A percentile compares a stretch with the other conserved stretches of the same genome.
Evolutionary conservation across 2,113 vertebrate species (phyloP).

Genomic region (Dipodomys ordii): DNA sequence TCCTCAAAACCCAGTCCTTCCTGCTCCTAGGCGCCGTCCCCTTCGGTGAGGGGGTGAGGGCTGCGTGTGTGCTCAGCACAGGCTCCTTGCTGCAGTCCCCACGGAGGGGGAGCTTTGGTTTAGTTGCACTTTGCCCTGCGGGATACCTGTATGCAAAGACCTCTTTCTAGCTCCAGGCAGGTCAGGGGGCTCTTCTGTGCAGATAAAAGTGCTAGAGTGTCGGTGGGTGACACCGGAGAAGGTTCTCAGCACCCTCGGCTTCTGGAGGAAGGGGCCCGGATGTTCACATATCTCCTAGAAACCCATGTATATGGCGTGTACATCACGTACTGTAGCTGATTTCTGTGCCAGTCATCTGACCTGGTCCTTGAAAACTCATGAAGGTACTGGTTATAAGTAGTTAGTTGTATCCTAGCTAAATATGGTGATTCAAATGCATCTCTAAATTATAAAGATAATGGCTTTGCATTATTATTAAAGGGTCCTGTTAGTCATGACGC

Average conservation of each 20-base stretch:
- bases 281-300: slow-evolving; percentile 17
- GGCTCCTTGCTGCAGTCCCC: not conserved
- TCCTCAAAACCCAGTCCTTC: slow-evolving; percentile 2
- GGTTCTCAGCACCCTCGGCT: not conserved
- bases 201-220: not conserved
- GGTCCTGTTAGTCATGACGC: slow-evolving; percentile 50
- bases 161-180: not conserved
- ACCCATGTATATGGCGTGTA: slow-evolving; percentile 16
- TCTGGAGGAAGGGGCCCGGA: slow-evolving; percentile 7
- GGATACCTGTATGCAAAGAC: not conserved
- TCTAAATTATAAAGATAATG: slow-evolving; percentile 68
- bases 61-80: not conserved
- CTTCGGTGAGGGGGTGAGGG: not conserved
- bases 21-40: not conserved
- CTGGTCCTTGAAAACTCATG: slow-evolving; percentile 65
- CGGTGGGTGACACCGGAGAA: not conserved
- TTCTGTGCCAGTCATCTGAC: slow-evolving; percentile 70
- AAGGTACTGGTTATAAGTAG: slow-evolving; percentile 69
- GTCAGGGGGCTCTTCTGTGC: slow-evolving; percentile 1
- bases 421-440: slow-evolving; percentile 62
- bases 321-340: slow-evolving; percentile 65
- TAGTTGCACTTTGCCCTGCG: slow-evolving; percentile 46
- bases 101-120: not conserved
- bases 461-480: slow-evolving; percentile 65
- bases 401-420: slow-evolving; percentile 62